A percentile compares a stretch with the other conserved stretches of the same genome.
Evolutionary conservation across 2,113 vertebrate genomes (phyloP).

Genomic region (Syrmaticus mikado): DNA sequence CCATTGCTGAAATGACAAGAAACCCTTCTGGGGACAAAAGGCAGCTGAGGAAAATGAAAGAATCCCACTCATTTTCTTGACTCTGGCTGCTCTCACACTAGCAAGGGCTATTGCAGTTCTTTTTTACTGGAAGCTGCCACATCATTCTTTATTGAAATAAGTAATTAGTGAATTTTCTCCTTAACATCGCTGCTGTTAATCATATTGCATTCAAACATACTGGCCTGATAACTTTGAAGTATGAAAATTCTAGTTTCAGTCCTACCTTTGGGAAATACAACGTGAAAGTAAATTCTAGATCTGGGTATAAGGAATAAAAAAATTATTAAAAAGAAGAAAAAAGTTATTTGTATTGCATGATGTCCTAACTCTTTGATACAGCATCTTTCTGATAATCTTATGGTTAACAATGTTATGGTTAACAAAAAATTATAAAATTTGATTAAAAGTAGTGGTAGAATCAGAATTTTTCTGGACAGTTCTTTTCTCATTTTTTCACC

Average conservation of each 20-base stretch:
- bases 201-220: background rate
- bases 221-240: background rate
- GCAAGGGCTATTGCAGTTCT: background rate
- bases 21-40: constrained; percentile 68
- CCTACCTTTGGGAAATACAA: background rate
- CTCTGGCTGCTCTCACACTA: background rate
- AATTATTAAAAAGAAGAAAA: background rate
- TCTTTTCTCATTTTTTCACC: background rate
- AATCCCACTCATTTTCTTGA: constrained; percentile 23
- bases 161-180: background rate
- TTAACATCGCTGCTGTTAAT: background rate
- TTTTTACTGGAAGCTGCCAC: background rate
- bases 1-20: constrained; percentile 65
- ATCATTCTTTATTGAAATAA: background rate
- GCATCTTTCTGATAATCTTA: background rate
- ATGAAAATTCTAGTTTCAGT: background rate
- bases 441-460: background rate
- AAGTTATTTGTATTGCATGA: background rate
- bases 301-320: background rate
- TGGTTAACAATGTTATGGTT: background rate
- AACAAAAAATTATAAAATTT: background rate
- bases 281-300: background rate
- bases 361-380: background rate
- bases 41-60: background rate
- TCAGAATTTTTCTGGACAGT: background rate